phyloP scores from a whole-genome alignment of 2,888 invertebrate species.

The Mythimna albipuncta region DNA sequence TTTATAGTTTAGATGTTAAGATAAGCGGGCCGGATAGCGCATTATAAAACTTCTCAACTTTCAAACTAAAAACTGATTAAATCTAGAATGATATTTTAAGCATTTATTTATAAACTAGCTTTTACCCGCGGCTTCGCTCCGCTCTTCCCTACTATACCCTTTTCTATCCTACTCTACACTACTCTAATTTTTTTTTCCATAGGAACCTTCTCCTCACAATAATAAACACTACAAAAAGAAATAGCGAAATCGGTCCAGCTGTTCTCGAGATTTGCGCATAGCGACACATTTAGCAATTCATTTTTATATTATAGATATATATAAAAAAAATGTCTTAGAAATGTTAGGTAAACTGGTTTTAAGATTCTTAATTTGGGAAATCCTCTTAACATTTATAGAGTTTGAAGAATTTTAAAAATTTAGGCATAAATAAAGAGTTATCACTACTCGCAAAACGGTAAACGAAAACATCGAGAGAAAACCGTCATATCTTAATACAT shows the following conservation, averaged over 20 bases:
- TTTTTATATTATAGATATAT: too few species aligned
- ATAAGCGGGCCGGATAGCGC: not conserved
- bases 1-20: not conserved
- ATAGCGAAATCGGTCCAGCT: too few species aligned
- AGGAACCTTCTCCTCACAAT: too few species aligned
- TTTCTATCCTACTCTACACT: too few species aligned
- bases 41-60: not conserved
- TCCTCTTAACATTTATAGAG: not conserved
- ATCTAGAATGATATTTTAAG: not conserved
- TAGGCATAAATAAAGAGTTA: not conserved
- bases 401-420: not conserved
- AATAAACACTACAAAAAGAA: too few species aligned
- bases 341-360: not conserved
- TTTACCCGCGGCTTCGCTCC: too few species aligned
- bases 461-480: too few species aligned
- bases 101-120: not conserved
- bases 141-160: too few species aligned
- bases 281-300: too few species aligned
- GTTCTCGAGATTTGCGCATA: too few species aligned
- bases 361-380: constrained; percentile 9
- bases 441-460: too few species aligned
- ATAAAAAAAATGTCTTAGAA: not conserved
- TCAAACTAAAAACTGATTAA: constrained; percentile 5
- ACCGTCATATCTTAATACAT: not conserved
- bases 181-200: too few species aligned